A percentile compares a stretch with the other conserved stretches of the same genome.
These are phyloP conservation scores for Rugalucina vietnamica DNA, from an alignment of 2,888 invertebrate genomes.

Conservation along the genomic window DNA sequence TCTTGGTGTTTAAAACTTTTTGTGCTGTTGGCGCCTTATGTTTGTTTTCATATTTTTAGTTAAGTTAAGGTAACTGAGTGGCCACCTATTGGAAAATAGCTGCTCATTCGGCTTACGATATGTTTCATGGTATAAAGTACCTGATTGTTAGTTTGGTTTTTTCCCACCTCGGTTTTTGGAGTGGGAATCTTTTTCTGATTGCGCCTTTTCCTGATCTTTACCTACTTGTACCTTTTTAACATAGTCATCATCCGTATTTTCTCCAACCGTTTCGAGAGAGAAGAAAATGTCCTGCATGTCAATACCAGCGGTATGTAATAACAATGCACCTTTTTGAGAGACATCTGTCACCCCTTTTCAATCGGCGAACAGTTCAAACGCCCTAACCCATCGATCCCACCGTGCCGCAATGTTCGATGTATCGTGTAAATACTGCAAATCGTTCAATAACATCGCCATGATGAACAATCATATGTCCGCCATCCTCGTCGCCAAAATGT, in stretches of 20 bases:
- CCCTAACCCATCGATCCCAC: conserved; percentile 42
- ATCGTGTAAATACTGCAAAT: not conserved
- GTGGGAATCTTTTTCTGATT: too few species aligned
- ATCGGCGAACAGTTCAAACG: conserved; percentile 37
- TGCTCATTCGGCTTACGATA: too few species aligned
- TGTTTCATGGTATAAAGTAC: too few species aligned
- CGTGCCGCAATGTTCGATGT: not conserved
- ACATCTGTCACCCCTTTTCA: conserved; percentile 31
- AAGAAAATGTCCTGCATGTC: conserved; percentile 42
- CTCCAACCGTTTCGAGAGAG: not conserved
- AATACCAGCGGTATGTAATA: conserved; percentile 43
- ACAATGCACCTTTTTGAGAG: conserved; percentile 35
- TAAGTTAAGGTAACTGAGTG: too few species aligned
- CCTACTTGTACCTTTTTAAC: too few species aligned
- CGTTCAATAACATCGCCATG: not conserved
- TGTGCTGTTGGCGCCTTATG: too few species aligned
- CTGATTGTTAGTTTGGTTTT: too few species aligned
- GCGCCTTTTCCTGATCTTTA: too few species aligned
- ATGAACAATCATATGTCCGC: not conserved
- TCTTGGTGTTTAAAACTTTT: too few species aligned
- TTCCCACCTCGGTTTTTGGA: too few species aligned
- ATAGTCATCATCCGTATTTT: conserved; percentile 16
- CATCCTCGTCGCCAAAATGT: conserved; percentile 20
- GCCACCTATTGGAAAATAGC: too few species aligned
- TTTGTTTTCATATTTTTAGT: too few species aligned